Percentiles rank a stretch among this genome's conserved stretches.
Conservation (phyloP, 1,140 invertebrate species). For the Platyscapa corneri region DNA sequence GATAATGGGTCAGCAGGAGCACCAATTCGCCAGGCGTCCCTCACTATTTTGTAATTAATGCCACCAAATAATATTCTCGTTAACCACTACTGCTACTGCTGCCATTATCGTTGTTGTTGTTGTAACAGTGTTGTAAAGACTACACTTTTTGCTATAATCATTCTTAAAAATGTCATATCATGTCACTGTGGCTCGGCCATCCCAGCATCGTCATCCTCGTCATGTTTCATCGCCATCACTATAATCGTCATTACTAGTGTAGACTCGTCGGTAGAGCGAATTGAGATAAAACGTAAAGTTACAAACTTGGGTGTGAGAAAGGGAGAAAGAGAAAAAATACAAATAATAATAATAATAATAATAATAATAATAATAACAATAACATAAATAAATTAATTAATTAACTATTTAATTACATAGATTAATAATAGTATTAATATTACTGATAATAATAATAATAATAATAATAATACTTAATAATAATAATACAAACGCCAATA, state of each 20-base stretch:
- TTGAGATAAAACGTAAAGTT: neutral
- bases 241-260: slow-evolving; percentile 48
- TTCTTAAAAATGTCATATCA: slow-evolving; percentile 41
- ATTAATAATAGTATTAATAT: slow-evolving; percentile 1
- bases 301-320: slow-evolving; percentile 47
- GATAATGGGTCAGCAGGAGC: slow-evolving; percentile 49
- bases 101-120: slow-evolving; percentile 35
- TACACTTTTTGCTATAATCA: slow-evolving; percentile 45
- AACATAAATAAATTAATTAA: slow-evolving; percentile 2
- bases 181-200: slow-evolving; percentile 35
- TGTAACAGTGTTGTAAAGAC: slow-evolving; percentile 46
- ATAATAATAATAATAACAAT: slow-evolving; percentile 28
- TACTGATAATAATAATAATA: slow-evolving; percentile 13
- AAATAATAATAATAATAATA: slow-evolving; percentile 39
- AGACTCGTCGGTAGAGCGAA: slow-evolving; percentile 37
- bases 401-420: too few species aligned
- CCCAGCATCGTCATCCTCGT: slow-evolving; percentile 43
- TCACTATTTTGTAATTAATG: slow-evolving; percentile 51
- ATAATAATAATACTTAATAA: slow-evolving; percentile 9
- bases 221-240: slow-evolving; percentile 36
- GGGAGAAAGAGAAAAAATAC: slow-evolving; percentile 46
- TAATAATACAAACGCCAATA: slow-evolving; percentile 36
- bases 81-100: slow-evolving; percentile 36
- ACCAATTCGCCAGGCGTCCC: slow-evolving; percentile 43
- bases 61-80: slow-evolving; percentile 46